phyloP scores from a whole-genome alignment of 2,797 vertebrate species.

The Gymnothorax javanicus region DNA sequence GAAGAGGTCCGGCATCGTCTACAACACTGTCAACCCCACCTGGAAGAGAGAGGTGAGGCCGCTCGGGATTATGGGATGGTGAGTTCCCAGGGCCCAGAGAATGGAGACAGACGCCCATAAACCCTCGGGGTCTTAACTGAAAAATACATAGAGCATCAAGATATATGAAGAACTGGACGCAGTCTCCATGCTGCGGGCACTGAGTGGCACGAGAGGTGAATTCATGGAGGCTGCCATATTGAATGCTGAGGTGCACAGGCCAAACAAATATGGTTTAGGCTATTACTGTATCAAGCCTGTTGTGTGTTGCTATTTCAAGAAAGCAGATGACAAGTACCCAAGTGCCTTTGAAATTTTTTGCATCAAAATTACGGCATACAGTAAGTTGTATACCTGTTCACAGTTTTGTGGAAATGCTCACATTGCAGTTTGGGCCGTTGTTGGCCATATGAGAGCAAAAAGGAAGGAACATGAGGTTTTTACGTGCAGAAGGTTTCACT shows the following conservation, averaged over 20 bases:
- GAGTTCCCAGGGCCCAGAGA: no score
- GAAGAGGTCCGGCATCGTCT: constrained; percentile 81
- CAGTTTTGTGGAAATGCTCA: not conserved
- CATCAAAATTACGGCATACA: not conserved
- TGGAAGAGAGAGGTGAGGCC: constrained; percentile 82
- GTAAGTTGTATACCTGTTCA: not conserved
- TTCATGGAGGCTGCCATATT: no score
- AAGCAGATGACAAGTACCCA: not conserved
- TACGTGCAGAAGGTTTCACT: not conserved
- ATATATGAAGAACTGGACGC: no score
- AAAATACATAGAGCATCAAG: no score
- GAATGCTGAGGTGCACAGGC: no score
- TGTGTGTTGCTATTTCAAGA: not conserved
- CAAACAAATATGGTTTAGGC: no score
- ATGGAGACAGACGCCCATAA: no score
- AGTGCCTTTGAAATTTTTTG: not conserved
- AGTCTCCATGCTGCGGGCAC: no score
- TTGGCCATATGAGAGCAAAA: not conserved
- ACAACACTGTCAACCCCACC: constrained; percentile 82
- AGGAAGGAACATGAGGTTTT: not conserved
- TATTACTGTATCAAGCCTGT: no score
- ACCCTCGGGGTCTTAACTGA: no score
- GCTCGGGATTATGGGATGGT: not conserved
- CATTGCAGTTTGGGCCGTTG: not conserved
- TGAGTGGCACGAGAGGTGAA: no score